Percentiles rank a stretch among this genome's conserved stretches.
Conservation (phyloP, 2,113 vertebrate genomes). For the Echinops telfairi region DNA sequence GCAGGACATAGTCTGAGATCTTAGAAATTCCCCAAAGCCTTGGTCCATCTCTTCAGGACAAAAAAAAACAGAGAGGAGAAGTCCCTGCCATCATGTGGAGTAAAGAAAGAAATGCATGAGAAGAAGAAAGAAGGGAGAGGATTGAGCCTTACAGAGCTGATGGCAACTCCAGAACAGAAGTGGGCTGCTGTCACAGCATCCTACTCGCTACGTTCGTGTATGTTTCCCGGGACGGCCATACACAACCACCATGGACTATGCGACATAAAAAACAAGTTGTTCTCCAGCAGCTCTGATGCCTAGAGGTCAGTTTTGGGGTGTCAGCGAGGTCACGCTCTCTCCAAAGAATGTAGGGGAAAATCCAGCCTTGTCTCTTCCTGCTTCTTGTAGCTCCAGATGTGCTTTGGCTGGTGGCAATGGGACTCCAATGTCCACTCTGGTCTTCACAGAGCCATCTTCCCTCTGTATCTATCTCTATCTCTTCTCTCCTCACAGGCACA, state of each 20-base stretch:
- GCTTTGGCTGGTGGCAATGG: not conserved
- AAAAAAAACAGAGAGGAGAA: not conserved
- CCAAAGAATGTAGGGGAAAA: not conserved
- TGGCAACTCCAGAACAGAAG: not conserved
- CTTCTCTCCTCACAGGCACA: not conserved
- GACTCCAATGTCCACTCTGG: not conserved
- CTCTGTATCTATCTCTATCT: not conserved
- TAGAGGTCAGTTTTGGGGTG: not conserved
- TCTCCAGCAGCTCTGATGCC: not conserved
- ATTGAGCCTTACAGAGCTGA: not conserved
- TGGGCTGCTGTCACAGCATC: rapidly evolving
- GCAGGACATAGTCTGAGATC: not conserved
- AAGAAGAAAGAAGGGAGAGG: not conserved
- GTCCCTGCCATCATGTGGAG: not conserved
- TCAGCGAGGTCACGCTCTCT: not conserved
- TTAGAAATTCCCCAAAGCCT: not conserved
- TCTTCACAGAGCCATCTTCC: not conserved
- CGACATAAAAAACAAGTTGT: not conserved
- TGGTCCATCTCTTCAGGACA: not conserved
- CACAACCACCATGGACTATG: not conserved
- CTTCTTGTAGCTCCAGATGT: not conserved
- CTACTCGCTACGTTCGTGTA: not conserved
- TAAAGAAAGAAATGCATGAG: not conserved
- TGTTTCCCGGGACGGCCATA: not conserved
- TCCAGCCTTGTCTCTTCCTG: not conserved